These are phyloP conservation scores for Cataglyphis cursor DNA, from an alignment of 2,888 invertebrate species.

Conservation along the genomic window DNA sequence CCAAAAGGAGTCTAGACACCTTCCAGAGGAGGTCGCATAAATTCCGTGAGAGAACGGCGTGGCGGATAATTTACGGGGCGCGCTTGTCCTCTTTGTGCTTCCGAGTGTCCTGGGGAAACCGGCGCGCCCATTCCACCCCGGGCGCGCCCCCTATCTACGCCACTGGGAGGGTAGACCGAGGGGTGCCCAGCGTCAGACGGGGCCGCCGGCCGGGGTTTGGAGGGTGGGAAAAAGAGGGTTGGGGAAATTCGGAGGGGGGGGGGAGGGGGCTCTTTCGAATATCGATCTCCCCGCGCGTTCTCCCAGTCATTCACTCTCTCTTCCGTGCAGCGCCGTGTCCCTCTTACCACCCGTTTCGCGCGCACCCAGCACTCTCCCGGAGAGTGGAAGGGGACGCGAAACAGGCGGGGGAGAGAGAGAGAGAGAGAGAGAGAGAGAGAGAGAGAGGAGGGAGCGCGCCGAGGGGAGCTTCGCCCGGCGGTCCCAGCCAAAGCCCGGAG, in stretches of 20 bases:
- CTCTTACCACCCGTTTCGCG: slow-evolving; percentile 70
- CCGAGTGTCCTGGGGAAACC: slow-evolving; percentile 71
- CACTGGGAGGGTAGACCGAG: slow-evolving; percentile 66
- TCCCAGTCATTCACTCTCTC: slow-evolving; percentile 81
- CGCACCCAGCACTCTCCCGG: slow-evolving; percentile 32
- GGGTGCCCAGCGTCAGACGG: slow-evolving; percentile 60
- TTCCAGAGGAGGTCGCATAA: slow-evolving; percentile 62
- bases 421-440: slow-evolving; percentile 21
- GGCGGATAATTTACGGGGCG: slow-evolving; percentile 68
- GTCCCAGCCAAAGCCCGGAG: slow-evolving; percentile 75
- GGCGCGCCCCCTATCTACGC: slow-evolving; percentile 69
- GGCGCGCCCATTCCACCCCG: slow-evolving; percentile 62
- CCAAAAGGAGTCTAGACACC: slow-evolving; percentile 53
- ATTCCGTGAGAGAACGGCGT: slow-evolving; percentile 61
- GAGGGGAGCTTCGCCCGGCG: slow-evolving; percentile 70
- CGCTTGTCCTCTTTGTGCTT: slow-evolving; percentile 74
- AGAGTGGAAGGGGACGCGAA: slow-evolving; percentile 31
- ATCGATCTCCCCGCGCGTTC: slow-evolving; percentile 83
- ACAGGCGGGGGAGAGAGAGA: slow-evolving; percentile 15
- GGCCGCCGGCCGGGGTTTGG: slow-evolving; percentile 50
- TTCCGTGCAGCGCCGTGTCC: slow-evolving; percentile 74
- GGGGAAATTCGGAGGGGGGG: neutral
- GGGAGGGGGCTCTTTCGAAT: slow-evolving; percentile 81
- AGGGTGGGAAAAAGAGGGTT: slow-evolving; percentile 46
- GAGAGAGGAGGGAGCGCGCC: slow-evolving; percentile 6